Base-by-base conservation (phyloP, 53 echinoderm and acorn worm species). In the Zoroaster sp. region DNA sequence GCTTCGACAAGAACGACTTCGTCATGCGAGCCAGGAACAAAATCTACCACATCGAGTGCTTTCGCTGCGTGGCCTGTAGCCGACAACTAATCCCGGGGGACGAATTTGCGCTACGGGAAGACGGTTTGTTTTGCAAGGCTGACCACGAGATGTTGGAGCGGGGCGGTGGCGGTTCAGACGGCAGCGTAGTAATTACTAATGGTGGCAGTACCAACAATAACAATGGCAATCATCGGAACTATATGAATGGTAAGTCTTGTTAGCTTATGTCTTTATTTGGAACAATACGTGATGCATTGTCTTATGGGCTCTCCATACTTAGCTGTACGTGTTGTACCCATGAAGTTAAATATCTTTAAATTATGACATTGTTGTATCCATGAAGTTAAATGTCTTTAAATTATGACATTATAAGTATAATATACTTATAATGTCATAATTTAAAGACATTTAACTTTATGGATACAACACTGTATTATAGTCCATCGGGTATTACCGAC, bases 1-100 rank as follows among this genome's bases (percentile, higher is more conserved):
- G 99, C 14, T 99, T 99, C 90, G 94, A 94, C 80, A 99, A 99
- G 91, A 99, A 99, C 85, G 99, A 99, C 87, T 99, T 99, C 40
- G 99, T 99, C 66, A 99, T 99, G 99, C 79, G 99, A 83, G 99
- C 99, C 31, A 88, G 99, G 38, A 99, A 96, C 75, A 99, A 99
- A 77, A 99, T 99, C 89, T 95, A 93, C 74, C 95, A 95, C 83
- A 96, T 96, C 91, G 97, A 97, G 91, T 99, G 99, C 93, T 99
- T 99, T 92, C 99, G 99, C 10, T 99, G 99, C 73, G 93, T 99
- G n/a, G 99, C 93, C n/a, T 99, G 99, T 69, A 96, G 91, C 86
- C 87, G 99, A 18, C 99, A 99, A 73, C 95, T 99, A 35, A 99
- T 99, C 72, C 99, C 99, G 0, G 99, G 99, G 40, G 99, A 99